phyloP scores from a whole-genome alignment of 1,140 invertebrate genomes.

The Steinernema khuongi region DNA sequence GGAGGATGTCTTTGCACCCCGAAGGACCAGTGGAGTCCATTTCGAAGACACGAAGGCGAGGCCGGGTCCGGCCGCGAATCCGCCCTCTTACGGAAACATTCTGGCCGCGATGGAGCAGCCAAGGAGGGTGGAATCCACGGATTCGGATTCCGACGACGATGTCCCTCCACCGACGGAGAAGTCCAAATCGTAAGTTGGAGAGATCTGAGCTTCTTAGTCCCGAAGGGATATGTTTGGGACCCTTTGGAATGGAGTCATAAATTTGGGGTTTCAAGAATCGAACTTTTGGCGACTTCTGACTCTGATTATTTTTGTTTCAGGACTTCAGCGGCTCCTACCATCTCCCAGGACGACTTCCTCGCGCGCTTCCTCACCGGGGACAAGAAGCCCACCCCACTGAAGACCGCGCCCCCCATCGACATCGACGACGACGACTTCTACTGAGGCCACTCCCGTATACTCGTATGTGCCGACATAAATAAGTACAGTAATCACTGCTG shows the following conservation, averaged over 20 bases:
- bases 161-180: neutral
- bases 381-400: neutral
- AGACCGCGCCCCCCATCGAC: neutral
- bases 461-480: neutral
- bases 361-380: neutral
- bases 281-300: neutral
- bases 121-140: neutral
- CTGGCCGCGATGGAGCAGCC: neutral
- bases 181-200: neutral
- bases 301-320: neutral
- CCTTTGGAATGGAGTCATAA: neutral
- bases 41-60: too few relatives aligned
- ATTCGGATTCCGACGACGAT: neutral
- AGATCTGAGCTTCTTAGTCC: neutral
- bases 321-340: neutral
- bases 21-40: neutral
- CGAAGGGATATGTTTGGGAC: neutral
- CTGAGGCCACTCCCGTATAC: neutral
- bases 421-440: neutral
- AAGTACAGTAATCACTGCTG: neutral
- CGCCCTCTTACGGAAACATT: too few relatives aligned
- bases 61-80: too few relatives aligned
- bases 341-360: neutral
- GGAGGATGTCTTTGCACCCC: neutral
- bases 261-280: neutral